phyloP scores from a whole-genome alignment of 1,140 invertebrate genomes.

The Drosophila subpulchrella region DNA sequence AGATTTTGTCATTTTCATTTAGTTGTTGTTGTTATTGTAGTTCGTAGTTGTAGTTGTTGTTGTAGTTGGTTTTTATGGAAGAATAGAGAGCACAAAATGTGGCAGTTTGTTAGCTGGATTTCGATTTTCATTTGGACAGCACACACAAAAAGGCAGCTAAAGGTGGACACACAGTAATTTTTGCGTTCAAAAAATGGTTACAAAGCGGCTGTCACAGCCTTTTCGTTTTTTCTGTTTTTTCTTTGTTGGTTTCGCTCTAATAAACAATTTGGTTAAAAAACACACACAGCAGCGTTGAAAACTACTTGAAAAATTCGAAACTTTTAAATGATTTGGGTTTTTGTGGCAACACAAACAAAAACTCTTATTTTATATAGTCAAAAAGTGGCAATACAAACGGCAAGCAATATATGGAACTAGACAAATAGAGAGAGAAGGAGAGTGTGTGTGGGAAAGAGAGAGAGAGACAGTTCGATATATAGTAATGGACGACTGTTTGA shows the following conservation, averaged over 20 bases:
- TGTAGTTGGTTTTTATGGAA: constrained; percentile 33
- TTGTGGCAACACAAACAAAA: constrained; percentile 54
- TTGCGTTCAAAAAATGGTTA: constrained; percentile 60
- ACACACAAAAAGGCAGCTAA: constrained; percentile 54
- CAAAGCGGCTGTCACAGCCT: constrained; percentile 56
- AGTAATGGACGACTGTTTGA: constrained; percentile 78
- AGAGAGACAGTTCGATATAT: constrained; percentile 56
- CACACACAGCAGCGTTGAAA: constrained; percentile 47
- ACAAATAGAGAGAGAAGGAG: constrained; percentile 35
- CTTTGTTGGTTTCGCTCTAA: constrained; percentile 53
- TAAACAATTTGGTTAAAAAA: constrained; percentile 44
- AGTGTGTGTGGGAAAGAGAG: constrained; percentile 5
- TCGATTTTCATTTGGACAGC: constrained; percentile 42
- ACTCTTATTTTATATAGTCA: constrained; percentile 52
- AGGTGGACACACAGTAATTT: constrained; percentile 43
- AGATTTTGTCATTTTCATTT: constrained; percentile 57
- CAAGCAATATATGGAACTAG: constrained; percentile 59
- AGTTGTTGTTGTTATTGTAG: constrained; percentile 25
- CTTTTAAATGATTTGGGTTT: constrained; percentile 27
- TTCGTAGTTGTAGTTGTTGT: constrained; percentile 47
- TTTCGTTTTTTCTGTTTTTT: constrained; percentile 11
- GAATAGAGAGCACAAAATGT: constrained; percentile 53
- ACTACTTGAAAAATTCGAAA: constrained; percentile 66
- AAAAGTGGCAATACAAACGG: constrained; percentile 70
- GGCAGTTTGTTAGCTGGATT: constrained; percentile 51